Evolutionary conservation across 2,888 invertebrate species (phyloP).

Genomic region (Meliscaeva auricollis): DNA sequence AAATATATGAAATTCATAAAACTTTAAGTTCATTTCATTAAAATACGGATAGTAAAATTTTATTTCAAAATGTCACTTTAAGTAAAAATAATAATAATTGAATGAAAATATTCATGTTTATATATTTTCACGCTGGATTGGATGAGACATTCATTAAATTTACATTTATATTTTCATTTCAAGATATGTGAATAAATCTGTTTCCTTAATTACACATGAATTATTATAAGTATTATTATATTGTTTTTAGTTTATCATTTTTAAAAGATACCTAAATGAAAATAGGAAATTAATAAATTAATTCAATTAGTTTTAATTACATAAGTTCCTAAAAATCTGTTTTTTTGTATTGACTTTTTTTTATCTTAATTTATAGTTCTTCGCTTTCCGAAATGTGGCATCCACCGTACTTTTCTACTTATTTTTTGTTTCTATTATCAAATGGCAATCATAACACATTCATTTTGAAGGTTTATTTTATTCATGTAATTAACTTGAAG

Average conservation of each 20-base stretch:
- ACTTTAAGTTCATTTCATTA: slow-evolving; percentile 22
- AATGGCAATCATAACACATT: not conserved
- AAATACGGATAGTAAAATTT: slow-evolving; percentile 21
- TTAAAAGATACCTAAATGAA: not conserved
- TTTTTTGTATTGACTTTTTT: not conserved
- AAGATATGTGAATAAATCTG: slow-evolving; percentile 2
- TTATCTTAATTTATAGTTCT: too few species aligned
- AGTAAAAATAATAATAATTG: not conserved
- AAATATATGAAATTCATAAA: slow-evolving; percentile 49
- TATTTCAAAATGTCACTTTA: not conserved
- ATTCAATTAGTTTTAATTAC: too few species aligned
- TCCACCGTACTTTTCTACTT: not conserved
- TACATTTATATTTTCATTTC: not conserved
- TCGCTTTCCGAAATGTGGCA: too few species aligned
- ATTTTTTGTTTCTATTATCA: not conserved
- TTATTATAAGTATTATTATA: too few species aligned
- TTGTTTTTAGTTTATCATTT: too few species aligned
- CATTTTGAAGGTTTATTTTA: not conserved
- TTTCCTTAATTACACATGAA: not conserved
- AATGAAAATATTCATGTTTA: not conserved
- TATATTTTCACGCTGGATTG: not conserved
- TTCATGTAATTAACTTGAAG: not conserved
- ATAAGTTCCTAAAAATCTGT: not conserved
- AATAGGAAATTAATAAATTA: not conserved
- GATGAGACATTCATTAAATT: not conserved